Evolutionary conservation across 2,888 invertebrate genomes (phyloP), one percentile per base, ranked within the genome.

Genomic region (Polymixis flavicincta): DNA sequence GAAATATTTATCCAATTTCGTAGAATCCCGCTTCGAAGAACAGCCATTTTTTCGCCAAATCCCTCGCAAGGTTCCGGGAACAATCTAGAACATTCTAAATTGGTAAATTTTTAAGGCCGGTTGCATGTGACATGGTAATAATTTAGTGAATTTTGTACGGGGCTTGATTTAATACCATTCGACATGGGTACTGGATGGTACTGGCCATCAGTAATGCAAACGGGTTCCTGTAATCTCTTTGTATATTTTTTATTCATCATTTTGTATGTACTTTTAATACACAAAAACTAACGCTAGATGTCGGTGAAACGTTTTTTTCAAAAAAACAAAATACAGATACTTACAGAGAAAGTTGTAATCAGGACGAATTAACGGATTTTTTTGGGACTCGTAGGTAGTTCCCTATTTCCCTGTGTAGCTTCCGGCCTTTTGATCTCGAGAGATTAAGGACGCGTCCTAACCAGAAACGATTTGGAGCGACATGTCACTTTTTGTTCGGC

Each of bases 51-150:
- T 69, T 52, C 17, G 0, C 61, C 8, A 55, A 63, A 78, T 25
- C 50, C 17, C 37, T 32, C 11, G 17, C 5, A 32, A 55, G 22
- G 28, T 65, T 42, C 32, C 13, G n/a, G 8, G 25, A 54, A 61
- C 25, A 73, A 74, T 22, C 73, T 64, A 77, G 64, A 50, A 64
- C 32, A 59, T 50, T 72, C 64, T 66, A 76, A 87, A 84, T 78
- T 72, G 82, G 71, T 74, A 79, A 55, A 86, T 82, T 84, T 86
- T 86, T 86, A 80, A 84, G 64, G 50, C 66, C 68, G 64, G 74
- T 70, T 86, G 86, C 78, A 80, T 72, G 80, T 79, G 86, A 86
- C 86, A 42, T 50, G 17, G 84, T 80, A 80, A 86, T 86, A 87
- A 87, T 86, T 86, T 80, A 80, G 64, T 55, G 71, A 78, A 76